A percentile compares a stretch with the other conserved stretches of the same genome.
phyloP scores from a whole-genome alignment of 2,113 vertebrate genomes.

The Herpetotheres cachinnans region DNA sequence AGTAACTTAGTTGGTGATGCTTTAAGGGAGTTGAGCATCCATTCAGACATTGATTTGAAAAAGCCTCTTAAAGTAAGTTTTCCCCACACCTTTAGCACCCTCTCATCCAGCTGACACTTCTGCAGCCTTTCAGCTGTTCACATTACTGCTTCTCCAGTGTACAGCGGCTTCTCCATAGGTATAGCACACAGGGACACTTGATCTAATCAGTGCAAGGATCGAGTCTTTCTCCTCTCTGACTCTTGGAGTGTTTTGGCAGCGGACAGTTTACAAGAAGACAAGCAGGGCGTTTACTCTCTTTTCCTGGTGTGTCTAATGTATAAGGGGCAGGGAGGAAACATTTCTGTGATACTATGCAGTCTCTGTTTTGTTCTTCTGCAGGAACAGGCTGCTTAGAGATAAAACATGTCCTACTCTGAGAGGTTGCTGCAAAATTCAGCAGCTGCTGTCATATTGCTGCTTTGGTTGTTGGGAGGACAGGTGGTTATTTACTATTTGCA shows the following conservation, averaged over 20 bases:
- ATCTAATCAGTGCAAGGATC: background rate
- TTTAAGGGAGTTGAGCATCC: slow-evolving; percentile 90
- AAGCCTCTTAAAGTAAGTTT: slow-evolving; percentile 92
- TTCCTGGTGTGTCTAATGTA: background rate
- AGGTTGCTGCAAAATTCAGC: background rate
- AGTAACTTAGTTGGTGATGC: slow-evolving; percentile 92
- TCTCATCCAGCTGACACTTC: background rate
- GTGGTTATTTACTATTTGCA: background rate
- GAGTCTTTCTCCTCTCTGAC: background rate
- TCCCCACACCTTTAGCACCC: background rate
- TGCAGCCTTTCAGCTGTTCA: background rate
- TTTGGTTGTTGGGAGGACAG: background rate
- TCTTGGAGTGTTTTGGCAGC: background rate
- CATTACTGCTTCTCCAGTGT: background rate
- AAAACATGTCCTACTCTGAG: background rate
- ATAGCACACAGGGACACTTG: background rate
- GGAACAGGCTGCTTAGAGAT: background rate
- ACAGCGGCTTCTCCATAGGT: background rate
- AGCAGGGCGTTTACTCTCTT: background rate
- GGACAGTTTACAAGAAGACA: background rate
- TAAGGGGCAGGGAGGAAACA: background rate
- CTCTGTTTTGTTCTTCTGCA: background rate
- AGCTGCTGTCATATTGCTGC: background rate
- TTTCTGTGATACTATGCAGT: background rate
- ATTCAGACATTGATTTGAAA: slow-evolving; percentile 96